These are phyloP conservation scores for Macropus fuliginosus DNA, from an alignment of 2,797 vertebrate species.

Conservation along the genomic window DNA sequence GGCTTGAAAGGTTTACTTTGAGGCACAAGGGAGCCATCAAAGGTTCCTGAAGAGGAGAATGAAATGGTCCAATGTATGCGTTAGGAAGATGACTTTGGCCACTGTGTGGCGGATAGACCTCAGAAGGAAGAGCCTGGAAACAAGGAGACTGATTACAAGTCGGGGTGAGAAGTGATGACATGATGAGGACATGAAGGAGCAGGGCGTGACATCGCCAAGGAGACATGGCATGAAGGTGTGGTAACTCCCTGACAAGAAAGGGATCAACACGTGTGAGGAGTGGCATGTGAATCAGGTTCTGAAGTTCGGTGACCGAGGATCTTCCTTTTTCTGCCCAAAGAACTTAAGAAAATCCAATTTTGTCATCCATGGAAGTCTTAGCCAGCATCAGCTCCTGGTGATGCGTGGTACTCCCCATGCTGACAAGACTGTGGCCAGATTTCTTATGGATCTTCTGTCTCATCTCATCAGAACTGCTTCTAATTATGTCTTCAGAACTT, in stretches of 20 bases:
- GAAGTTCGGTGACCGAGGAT: too few species aligned
- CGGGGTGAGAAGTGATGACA: neutral
- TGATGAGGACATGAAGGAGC: neutral
- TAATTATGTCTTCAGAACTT: neutral
- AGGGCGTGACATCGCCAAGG: neutral
- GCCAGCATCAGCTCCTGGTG: neutral
- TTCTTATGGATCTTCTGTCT: neutral
- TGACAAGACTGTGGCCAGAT: neutral
- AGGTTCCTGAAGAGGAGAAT: neutral
- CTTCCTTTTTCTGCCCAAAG: neutral
- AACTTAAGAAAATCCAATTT: neutral
- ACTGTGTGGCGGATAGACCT: neutral
- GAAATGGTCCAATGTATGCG: neutral
- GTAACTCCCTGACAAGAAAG: neutral
- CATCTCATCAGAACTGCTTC: neutral
- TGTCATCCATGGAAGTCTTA: rapidly evolving
- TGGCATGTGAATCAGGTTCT: neutral
- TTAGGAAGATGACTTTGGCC: neutral
- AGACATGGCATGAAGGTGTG: neutral
- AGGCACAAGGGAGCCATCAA: neutral
- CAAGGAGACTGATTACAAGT: neutral
- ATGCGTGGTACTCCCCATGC: too few species aligned
- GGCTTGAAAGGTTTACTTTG: neutral
- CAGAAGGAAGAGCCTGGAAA: neutral
- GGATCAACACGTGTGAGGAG: neutral